Evolutionary conservation across 2,797 vertebrate species (phyloP), one percentile per base, ranked within the genome.

Genomic region (Platyrinchus mystaceus): DNA sequence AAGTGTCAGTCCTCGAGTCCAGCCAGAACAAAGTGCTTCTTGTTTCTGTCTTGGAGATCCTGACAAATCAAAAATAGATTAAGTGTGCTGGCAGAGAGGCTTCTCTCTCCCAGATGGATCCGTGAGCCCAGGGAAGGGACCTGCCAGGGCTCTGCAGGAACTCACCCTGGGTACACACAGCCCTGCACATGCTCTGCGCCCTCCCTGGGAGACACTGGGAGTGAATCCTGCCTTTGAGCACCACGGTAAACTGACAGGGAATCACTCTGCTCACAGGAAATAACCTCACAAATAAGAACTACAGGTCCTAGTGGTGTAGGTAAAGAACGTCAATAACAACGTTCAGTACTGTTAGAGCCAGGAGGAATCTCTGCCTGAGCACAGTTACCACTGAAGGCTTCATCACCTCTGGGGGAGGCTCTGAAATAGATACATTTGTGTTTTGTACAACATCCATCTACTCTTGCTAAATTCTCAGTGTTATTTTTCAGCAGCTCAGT

Each of bases 11-110:
- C 83, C 62, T 78, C 69, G 37, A 66, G 26, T 58, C 6, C 1
- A 12, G 83, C 21, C 62, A 44, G 77, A 55, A 96, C 96, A 96
- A 95, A 94, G 86, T n/a, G 63, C 63, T 91, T 93, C 95, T 87
- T 95, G 95, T 96, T 73, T 46, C 58, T 76, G 60, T 52, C 63
- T 66, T 32, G 24, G 43, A 91, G 74, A 88, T 87, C 85, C 64
- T 59, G 50, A 90, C 85, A 86, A 90, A 93, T 87, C 87, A 52
- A 52, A 91, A 84, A 9, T 8, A 91, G 94, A 95, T 93, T 50
- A 91, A 82, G 36, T 69, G 80, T 56, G 85, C 80, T 88, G 55
- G 74, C 85, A 84, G 77, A 32, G 73, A 0, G 18, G n/a, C 76
- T 60, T 24, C 27, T 27, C 27, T 46, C 80, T 66, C 37, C 7